Evolutionary conservation across 2,888 invertebrate species (phyloP).

Genomic region (Polydrusus tereticollis): DNA sequence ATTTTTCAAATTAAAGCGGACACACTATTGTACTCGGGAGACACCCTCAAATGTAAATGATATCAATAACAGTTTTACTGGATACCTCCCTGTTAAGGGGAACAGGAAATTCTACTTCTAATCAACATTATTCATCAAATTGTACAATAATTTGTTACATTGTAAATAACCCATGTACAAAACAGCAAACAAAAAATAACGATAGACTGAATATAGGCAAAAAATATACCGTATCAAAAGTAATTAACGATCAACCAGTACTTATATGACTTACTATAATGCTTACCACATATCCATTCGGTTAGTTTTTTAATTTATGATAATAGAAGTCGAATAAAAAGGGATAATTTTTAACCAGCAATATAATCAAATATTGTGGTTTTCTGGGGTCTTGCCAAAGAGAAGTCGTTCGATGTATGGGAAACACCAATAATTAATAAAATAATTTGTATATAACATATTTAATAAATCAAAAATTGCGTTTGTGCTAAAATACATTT

Average conservation of each 20-base stretch:
- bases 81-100: neutral
- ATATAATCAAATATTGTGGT: slow-evolving; percentile 36
- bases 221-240: slow-evolving; percentile 28
- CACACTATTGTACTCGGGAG: too few species aligned
- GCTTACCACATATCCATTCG: slow-evolving; percentile 26
- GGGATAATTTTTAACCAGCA: slow-evolving; percentile 39
- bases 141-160: neutral
- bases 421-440: slow-evolving; percentile 26
- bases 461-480: slow-evolving; percentile 28
- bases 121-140: neutral
- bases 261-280: slow-evolving; percentile 12
- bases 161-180: slow-evolving; percentile 23
- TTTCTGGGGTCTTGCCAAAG: slow-evolving; percentile 25
- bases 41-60: too few species aligned
- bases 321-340: slow-evolving; percentile 1
- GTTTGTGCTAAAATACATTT: slow-evolving; percentile 13
- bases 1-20: too few species aligned
- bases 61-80: too few species aligned
- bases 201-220: slow-evolving; percentile 44
- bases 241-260: neutral
- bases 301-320: slow-evolving; percentile 11
- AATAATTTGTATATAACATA: slow-evolving; percentile 26
- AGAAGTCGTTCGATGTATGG: slow-evolving; percentile 6
- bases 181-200: slow-evolving; percentile 23
- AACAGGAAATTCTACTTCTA: neutral